Base-by-base conservation (phyloP, 2,797 vertebrate genomes). In the Coilia nasus region DNA sequence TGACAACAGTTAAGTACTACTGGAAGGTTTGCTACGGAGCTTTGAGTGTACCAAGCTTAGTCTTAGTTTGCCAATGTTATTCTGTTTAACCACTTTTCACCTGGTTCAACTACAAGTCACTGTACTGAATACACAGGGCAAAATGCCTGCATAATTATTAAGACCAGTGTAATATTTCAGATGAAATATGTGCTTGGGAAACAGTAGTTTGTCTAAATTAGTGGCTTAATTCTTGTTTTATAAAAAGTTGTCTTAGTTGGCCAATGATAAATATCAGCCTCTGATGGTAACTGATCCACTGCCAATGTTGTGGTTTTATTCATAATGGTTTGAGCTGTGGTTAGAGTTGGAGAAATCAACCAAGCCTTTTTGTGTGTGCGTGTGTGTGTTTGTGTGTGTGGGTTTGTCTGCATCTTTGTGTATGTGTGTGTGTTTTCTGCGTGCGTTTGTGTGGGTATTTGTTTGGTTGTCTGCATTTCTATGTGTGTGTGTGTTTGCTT, bases 251-350 rank as follows among this genome's bases (percentile, higher is more conserved):
- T 75, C 67, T 41, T 75, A 41, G 67, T 21, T 1, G 67, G 28
- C 31, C 15, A 6, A 31, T 41, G 67, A 28, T 75, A 75, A 75
- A 41, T 28, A 75, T 15, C 35, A 41, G 23, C 62, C 23, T 64
- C 9, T 4, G 12, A 41, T 75, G 67, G 31, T 31, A 28, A 75
- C 67, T 75, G 67, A 75, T 75, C 67, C 15, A 0, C 14, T 75
- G 67, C 67, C 67, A 75, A 28, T 75, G 31, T 19, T 75, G 67
- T 75, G 67, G 67, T 75, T 75, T 75, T 75, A 75, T 19, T 31
- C 67, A 75, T 75, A 75, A 75, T 75, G 67, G 67, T 75, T 75
- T 75, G 31, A 75, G 67, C 67, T 41, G 67, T 75, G 67, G 67
- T 75, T 75, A 12, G 31, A 25, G 64, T 71, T 31, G 64, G 23